phyloP scores from a whole-genome alignment of 2,888 invertebrate genomes.

The Calameuta pallipes region DNA sequence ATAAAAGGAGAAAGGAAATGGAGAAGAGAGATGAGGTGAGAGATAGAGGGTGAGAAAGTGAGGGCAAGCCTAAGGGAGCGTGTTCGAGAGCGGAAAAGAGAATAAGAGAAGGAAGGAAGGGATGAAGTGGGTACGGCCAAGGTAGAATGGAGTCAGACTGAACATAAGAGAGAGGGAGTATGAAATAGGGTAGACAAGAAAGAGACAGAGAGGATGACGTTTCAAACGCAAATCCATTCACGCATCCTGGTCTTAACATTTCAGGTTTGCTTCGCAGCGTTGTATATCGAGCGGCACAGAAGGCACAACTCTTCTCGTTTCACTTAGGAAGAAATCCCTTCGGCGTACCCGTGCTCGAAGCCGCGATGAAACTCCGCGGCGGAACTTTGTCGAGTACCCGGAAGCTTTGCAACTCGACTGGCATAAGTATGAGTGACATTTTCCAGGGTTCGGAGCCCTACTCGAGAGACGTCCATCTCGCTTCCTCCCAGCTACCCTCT shows the following conservation, averaged over 20 bases:
- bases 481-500: not conserved
- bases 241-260: not conserved
- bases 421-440: not conserved
- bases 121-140: not conserved
- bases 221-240: not conserved
- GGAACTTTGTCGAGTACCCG: not conserved
- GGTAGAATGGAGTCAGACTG: not conserved
- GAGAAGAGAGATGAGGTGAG: not conserved
- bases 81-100: not conserved
- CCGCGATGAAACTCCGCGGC: not conserved
- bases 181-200: not conserved
- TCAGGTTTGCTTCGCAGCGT: not conserved
- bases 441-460: not conserved
- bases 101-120: not conserved
- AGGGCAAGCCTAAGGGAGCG: not conserved
- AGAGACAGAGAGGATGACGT: not conserved
- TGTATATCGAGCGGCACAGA: not conserved
- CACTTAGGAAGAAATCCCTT: not conserved
- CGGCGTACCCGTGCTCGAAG: not conserved
- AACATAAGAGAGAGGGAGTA: not conserved
- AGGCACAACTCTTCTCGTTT: not conserved
- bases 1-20: slow-evolving; percentile 7
- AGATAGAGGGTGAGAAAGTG: not conserved
- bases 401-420: not conserved
- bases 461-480: not conserved